Evolutionary conservation across 2,113 vertebrate species (phyloP).

Genomic region (Copsychus sechellarum): DNA sequence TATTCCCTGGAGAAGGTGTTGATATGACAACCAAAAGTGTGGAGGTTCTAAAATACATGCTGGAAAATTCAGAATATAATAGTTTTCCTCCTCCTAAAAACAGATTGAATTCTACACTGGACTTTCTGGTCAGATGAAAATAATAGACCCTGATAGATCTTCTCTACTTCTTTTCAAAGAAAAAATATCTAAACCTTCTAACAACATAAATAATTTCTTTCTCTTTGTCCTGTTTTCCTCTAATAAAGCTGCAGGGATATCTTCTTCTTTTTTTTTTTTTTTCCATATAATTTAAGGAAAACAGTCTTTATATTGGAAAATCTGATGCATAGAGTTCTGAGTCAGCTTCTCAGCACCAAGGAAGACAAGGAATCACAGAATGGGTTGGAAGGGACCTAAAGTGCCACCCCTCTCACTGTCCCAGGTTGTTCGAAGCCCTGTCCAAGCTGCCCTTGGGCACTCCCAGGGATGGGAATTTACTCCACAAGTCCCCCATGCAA

Average conservation of each 20-base stretch:
- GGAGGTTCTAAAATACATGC: neutral
- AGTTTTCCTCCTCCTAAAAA: neutral
- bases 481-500: neutral
- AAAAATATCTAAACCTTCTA: neutral
- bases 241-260: neutral
- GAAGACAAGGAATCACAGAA: neutral
- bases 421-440: neutral
- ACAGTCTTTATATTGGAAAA: neutral
- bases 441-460: neutral
- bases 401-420: fast-evolving
- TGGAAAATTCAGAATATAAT: neutral
- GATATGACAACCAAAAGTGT: neutral
- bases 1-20: neutral
- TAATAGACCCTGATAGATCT: neutral
- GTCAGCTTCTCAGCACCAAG: neutral
- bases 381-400: neutral
- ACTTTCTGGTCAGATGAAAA: neutral
- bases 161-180: neutral
- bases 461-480: neutral
- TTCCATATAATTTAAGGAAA: neutral
- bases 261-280: neutral
- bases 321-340: neutral
- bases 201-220: neutral
- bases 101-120: neutral
- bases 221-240: neutral